A percentile compares a stretch with the other conserved stretches of the same genome.
phyloP scores from a whole-genome alignment of 2,888 invertebrate genomes.

The Dinocampus coccinellae region DNA sequence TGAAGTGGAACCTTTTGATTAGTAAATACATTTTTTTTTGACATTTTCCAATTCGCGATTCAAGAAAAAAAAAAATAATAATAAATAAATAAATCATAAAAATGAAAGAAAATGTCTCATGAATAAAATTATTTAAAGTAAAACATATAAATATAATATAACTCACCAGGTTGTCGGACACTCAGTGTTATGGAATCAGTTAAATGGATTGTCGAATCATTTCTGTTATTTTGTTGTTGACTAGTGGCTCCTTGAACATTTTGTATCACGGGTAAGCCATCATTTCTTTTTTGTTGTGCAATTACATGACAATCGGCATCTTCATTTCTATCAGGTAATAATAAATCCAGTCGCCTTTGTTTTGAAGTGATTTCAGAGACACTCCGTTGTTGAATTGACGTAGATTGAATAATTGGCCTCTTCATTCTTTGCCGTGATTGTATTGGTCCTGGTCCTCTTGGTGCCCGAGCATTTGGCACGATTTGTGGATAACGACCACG shows the following conservation, averaged over 20 bases:
- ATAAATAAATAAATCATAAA: slow-evolving; percentile 45
- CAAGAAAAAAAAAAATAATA: slow-evolving; percentile 13
- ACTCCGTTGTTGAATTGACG: slow-evolving; percentile 49
- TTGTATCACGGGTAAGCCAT: slow-evolving; percentile 80
- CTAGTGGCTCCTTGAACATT: slow-evolving; percentile 76
- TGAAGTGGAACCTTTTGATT: slow-evolving; percentile 64
- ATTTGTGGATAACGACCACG: slow-evolving; percentile 56
- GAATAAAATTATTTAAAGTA: not conserved
- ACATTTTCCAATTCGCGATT: slow-evolving; percentile 23
- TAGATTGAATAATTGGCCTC: slow-evolving; percentile 56
- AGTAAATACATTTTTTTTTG: slow-evolving; percentile 37
- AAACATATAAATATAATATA: not conserved
- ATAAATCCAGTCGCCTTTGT: slow-evolving; percentile 74
- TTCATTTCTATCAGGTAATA: slow-evolving; percentile 79
- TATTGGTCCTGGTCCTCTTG: too few species aligned
- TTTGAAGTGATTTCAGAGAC: slow-evolving; percentile 60
- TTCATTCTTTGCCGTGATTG: slow-evolving; percentile 64
- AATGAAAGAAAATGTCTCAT: not conserved
- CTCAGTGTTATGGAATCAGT: slow-evolving; percentile 82
- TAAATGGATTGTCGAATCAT: slow-evolving; percentile 75
- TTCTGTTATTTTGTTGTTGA: slow-evolving; percentile 57
- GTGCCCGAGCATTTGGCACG: slow-evolving; percentile 54
- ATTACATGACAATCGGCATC: slow-evolving; percentile 83
- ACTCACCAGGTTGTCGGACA: slow-evolving; percentile 69
- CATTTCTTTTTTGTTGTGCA: slow-evolving; percentile 80